Evolutionary conservation across 2,888 invertebrate genomes (phyloP), one percentile per base, ranked within the genome.

Genomic region (Pantelozetes paolii): DNA sequence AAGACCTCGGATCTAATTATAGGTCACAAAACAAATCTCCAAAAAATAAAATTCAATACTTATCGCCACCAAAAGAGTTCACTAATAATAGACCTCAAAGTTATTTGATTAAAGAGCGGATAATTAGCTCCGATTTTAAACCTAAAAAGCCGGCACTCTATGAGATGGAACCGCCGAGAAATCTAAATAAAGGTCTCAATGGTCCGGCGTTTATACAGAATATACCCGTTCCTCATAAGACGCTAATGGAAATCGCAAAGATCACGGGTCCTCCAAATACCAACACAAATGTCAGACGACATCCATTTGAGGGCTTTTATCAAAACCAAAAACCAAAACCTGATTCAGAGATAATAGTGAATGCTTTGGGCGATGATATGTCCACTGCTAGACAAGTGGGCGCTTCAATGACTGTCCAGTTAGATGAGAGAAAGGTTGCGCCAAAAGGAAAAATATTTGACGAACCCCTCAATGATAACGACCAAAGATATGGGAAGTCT

Each of bases 131-230:
- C 26, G 69, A 42, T 26, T 20, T 45, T 8, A 20, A 40, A 5
- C 23, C 11, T 26, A 69, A 69, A 26, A 69, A 26, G 45, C 69
- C 69, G 45, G 69, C 42, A n/a, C 69, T 69, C 28, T 69, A 69
- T 42, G 20, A 69, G 28, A 69, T 69, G 5, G 69, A 69, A 1
- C 26, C 69, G 15, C 69, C 69, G 32, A 69, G 45, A 18, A 69
- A 45, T 69, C 18, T 69, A 26, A n/a, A 45, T 3, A 45, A 23
- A 8, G 23, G 23, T 9, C 36, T 15, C 1, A 36, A 28, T 15
- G 62, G 62, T 3, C 36, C 62, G n/a, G 36, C 8, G 3, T 64
- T 64, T 36, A 36, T 64, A 8, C 69, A 69, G 23, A 69, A 69
- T 6, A 69, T 69, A 26, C 6, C 26, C 20, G 69, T 45, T 15